Evolutionary conservation across 2,113 vertebrate genomes (phyloP), one percentile per base, ranked within the genome.

Genomic region (Thamnaconus septentrionalis): DNA sequence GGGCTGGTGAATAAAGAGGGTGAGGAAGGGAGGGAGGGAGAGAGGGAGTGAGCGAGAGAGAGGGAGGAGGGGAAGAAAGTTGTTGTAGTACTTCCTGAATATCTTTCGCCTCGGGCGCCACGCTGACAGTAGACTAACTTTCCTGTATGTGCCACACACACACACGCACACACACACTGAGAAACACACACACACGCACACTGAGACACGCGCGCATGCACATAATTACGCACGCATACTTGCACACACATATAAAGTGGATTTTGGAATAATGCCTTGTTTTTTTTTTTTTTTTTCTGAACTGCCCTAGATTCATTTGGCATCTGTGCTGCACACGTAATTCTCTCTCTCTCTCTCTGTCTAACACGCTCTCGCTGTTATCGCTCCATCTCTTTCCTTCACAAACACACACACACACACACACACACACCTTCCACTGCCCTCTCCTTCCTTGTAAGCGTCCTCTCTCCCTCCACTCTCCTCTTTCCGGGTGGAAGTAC

Each of bases 231-330:
- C 60, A 63, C 69, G 62, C 62, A 75, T 60, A 69, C 61, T 67
- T 66, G 61, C 56, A 76, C 75, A 75, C 72, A 59, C 43, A 53
- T 73, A 74, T 70, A 75, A 78, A 84, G 81, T 85, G 72, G 82
- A 87, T 85, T 88, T 87, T 90, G 73, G 76, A 86, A 85, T 78
- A 87, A 85, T 81, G 78, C 74, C 73, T 78, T 73, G 53, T 83
- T 81, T 78, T 74, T 79, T 77, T 73, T 78, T 73, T 50, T 83
- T 81, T 78, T 74, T 79, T 77, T 73, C 66, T 69, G 59, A 75
- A 74, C 67, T 88, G 87, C 76, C 87, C 87, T 84, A 88, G 87
- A 88, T 90, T 89, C 69, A 75, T 83, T 85, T 88, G 84, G 81
- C 85, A 87, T 87, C 85, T 88, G 87, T 87, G 88, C 75, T 79